A percentile compares a stretch with the other conserved stretches of the same genome.
These are phyloP conservation scores for Labeo calbasu DNA, from an alignment of 2,797 vertebrate genomes.

Conservation along the genomic window DNA sequence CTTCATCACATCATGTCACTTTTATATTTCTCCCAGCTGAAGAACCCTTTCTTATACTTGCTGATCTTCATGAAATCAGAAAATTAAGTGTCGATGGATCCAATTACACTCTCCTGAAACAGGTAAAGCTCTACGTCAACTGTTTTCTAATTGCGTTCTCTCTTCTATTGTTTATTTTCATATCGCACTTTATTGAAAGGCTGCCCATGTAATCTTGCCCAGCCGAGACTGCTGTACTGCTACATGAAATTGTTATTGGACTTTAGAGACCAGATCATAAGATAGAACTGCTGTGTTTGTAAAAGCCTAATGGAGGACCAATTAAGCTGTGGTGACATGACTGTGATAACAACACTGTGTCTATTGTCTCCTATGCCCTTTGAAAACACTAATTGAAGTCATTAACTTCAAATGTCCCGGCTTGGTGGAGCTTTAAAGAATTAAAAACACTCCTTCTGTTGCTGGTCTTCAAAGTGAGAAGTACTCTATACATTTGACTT, in stretches of 20 bases:
- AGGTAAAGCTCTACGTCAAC: conserved; percentile 75
- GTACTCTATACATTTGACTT: background rate
- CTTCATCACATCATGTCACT: background rate
- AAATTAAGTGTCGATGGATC: conserved; percentile 97
- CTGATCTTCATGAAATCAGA: conserved; percentile 97
- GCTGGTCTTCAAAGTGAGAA: conserved; percentile 13
- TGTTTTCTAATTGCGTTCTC: background rate
- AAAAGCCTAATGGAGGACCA: conserved; percentile 60
- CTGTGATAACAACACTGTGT: conserved; percentile 52
- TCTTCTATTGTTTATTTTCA: conserved; percentile 2
- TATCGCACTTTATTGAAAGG: conserved; percentile 23
- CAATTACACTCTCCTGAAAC: conserved; percentile 97
- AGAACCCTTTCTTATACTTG: conserved; percentile 96
- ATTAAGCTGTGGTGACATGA: conserved; percentile 59
- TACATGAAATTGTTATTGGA: conserved; percentile 43
- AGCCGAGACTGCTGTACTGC: conserved; percentile 20
- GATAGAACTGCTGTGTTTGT: conserved; percentile 44
- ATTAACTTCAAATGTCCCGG: conserved; percentile 48
- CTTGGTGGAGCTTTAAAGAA: conserved; percentile 46
- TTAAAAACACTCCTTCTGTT: conserved; percentile 46
- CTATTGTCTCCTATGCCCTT: conserved; percentile 49
- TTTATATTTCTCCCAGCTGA: conserved; percentile 82
- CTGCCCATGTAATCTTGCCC: conserved; percentile 11
- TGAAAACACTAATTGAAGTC: conserved; percentile 59
- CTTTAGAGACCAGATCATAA: conserved; percentile 47